These are phyloP conservation scores for Drosophila hamatofila DNA, from an alignment of 2,888 invertebrate genomes.

Conservation along the genomic window DNA sequence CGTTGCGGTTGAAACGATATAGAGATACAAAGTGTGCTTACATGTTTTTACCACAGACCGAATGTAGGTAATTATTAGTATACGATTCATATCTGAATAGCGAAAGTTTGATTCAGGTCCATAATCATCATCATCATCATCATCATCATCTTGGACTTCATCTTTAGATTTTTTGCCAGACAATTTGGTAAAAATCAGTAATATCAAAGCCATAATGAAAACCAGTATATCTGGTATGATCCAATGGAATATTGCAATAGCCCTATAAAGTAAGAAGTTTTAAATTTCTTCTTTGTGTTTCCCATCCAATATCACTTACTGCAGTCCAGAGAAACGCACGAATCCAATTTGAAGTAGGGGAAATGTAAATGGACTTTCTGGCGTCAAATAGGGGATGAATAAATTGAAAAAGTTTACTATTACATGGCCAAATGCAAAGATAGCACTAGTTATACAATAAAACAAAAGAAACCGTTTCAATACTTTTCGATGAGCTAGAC, in stretches of 20 bases:
- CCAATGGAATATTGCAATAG: slow-evolving; percentile 48
- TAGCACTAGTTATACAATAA: slow-evolving; percentile 17
- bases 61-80: slow-evolving; percentile 59
- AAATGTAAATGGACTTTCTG: background rate
- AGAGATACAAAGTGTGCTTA: slow-evolving; percentile 23
- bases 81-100: slow-evolving; percentile 54
- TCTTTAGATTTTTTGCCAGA: slow-evolving; percentile 4
- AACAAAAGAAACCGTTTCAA: slow-evolving; percentile 35
- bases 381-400: slow-evolving; percentile 1
- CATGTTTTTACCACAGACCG: slow-evolving; percentile 53
- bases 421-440: slow-evolving; percentile 37
- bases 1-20: background rate
- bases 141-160: background rate
- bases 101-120: background rate
- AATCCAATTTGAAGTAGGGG: slow-evolving; percentile 55
- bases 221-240: slow-evolving; percentile 54
- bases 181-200: slow-evolving; percentile 35
- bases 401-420: slow-evolving; percentile 30
- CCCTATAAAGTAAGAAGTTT: slow-evolving; percentile 18
- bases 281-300: background rate
- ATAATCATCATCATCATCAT: background rate
- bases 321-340: slow-evolving; percentile 35
- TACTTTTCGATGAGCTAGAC: background rate
- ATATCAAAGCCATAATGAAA: slow-evolving; percentile 20
- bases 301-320: slow-evolving; percentile 21